Base-by-base conservation (phyloP, 1,140 invertebrate genomes). In the Temnothorax longispinosus region DNA sequence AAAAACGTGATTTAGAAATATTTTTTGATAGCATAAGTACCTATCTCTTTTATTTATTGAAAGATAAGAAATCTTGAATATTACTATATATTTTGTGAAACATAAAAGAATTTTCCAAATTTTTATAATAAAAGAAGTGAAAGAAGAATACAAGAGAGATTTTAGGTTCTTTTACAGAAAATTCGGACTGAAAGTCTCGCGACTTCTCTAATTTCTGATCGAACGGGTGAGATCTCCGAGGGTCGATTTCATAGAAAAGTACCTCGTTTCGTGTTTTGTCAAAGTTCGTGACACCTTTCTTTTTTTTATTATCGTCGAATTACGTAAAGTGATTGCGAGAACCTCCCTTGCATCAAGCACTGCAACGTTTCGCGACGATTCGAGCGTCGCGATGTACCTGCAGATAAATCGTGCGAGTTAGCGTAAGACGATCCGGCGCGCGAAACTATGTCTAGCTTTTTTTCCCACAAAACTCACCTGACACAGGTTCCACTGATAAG, bases 381-480 rank as follows among this genome's bases (percentile, higher is more conserved):
- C 85, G 81, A 87, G 44, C 80, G 52, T 85, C 54, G 89, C 74
- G 74, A 88, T 92, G 92, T 90, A 91, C 91, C 82, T 86, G 89
- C 91, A 94, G 93, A 95, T 94, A 94, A 94, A 92, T 93, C 86
- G 88, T 91, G 74, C 91, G 88, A 90, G 80, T 93, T 88, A 75
- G 87, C 87, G 94, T 93, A 94, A 94, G 93, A 90, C 93, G 94
- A 93, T 62, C 71, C 89, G 64, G 86, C 89, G 81, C 76, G 89
- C 92, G 92, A 92, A 94, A 92, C 89, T 86, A 87, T 76, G 90
- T 90, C 90, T 84, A 90, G 72, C 89, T 52, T 86, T 91, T 94
- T 95, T 95, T 95, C 94, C 94, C 94, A 95, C 94, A 95, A 94
- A 95, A 95, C 93, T 94, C 94, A 94, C 93, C 93, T 94, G 93